Percentiles rank a stretch among this genome's conserved stretches.
phyloP scores from a whole-genome alignment of 1,140 invertebrate species.

The Ceratina australensis region DNA sequence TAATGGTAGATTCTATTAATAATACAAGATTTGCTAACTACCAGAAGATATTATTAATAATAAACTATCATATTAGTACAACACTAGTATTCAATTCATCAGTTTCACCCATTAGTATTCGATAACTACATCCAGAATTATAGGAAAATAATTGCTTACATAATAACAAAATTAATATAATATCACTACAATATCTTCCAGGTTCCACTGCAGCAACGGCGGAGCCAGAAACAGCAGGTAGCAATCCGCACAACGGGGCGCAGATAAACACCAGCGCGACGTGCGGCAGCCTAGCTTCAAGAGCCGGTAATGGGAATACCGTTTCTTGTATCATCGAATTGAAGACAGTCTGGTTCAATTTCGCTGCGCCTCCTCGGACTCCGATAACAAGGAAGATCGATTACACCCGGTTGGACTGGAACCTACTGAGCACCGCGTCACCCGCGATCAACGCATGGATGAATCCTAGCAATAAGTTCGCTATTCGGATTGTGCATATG shows the following conservation, averaged over 20 bases:
- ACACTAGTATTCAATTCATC: no score
- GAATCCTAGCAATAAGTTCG: conserved; percentile 94
- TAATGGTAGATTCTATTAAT: no score
- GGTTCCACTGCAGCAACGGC: conserved; percentile 74
- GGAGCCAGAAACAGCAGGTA: conserved; percentile 70
- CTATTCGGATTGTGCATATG: conserved; percentile 90
- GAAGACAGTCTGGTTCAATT: conserved; percentile 97
- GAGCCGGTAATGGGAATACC: conserved; percentile 82
- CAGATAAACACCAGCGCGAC: conserved; percentile 76
- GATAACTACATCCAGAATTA: no score
- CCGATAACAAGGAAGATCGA: conserved; percentile 97
- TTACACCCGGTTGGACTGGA: conserved; percentile 97
- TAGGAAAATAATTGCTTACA: no score
- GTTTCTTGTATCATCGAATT: conserved; percentile 92
- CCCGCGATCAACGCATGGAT: conserved; percentile 98
- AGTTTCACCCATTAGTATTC: no score
- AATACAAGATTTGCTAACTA: no score
- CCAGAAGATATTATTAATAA: no score
- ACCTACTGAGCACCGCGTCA: conserved; percentile 95
- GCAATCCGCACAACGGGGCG: conserved; percentile 66
- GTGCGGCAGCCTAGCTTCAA: conserved; percentile 65
- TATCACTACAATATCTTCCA: no score
- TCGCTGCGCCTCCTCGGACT: conserved; percentile 96
- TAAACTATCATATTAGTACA: no score
- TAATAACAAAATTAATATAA: no score